A percentile compares a stretch with the other conserved stretches of the same genome.
Evolutionary conservation across 2,888 invertebrate genomes (phyloP).

Genomic region (Cerceris ruficornis): DNA sequence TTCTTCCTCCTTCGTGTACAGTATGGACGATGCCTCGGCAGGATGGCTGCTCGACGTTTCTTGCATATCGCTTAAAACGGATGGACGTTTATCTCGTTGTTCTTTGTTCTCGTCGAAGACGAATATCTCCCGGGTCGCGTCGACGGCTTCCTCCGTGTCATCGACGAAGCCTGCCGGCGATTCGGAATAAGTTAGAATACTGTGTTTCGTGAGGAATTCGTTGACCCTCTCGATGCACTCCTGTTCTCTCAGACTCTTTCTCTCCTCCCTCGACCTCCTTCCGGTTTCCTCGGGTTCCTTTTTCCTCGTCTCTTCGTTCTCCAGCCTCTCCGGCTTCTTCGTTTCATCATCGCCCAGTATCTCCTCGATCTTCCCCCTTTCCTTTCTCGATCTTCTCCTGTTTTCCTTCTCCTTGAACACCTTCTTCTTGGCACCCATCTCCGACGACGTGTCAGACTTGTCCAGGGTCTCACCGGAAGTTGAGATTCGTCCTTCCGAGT

Average conservation of each 20-base stretch:
- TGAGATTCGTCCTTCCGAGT: slow-evolving; percentile 36
- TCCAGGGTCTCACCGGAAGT: slow-evolving; percentile 35
- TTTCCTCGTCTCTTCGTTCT: slow-evolving; percentile 12
- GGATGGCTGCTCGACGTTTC: neutral
- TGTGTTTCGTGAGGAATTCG: slow-evolving; percentile 66
- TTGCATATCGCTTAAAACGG: slow-evolving; percentile 22
- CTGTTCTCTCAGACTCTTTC: slow-evolving; percentile 77
- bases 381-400: slow-evolving; percentile 7
- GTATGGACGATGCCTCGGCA: neutral
- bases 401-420: slow-evolving; percentile 20
- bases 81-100: slow-evolving; percentile 43
- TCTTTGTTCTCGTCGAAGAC: slow-evolving; percentile 6
- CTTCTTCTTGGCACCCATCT: slow-evolving; percentile 37
- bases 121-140: neutral
- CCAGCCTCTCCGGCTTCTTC: too few species aligned
- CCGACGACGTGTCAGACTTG: slow-evolving; percentile 37
- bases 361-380: neutral
- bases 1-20: neutral
- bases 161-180: neutral
- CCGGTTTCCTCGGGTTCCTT: slow-evolving; percentile 8
- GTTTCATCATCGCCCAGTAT: neutral
- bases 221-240: slow-evolving; percentile 69
- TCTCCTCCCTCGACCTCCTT: slow-evolving; percentile 60
- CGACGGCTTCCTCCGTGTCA: neutral
- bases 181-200: slow-evolving; percentile 42